A percentile compares a stretch with the other conserved stretches of the same genome.
Conservation (phyloP, 2,797 vertebrate species). For the Limnodromus scolopaceus region DNA sequence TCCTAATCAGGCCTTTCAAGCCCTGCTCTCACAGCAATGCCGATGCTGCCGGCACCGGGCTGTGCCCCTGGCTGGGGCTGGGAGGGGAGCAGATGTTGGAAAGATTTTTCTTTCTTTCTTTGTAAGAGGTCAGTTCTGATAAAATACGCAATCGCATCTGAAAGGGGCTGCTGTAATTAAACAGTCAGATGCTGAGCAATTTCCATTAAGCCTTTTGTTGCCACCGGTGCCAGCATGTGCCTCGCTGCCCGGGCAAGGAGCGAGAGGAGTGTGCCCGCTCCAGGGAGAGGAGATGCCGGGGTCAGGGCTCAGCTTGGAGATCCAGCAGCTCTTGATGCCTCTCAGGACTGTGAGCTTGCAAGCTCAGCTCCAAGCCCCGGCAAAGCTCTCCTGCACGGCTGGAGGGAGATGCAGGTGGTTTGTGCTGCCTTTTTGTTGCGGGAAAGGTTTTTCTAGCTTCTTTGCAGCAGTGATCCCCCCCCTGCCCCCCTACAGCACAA, state of each 20-base stretch:
- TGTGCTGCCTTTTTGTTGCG: fast-evolving
- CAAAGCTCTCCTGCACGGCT: neutral
- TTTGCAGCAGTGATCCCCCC: neutral
- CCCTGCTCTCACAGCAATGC: neutral
- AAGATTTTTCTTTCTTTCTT: neutral
- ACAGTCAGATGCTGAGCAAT: neutral
- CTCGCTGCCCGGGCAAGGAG: neutral
- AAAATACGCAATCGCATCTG: neutral
- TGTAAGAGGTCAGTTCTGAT: neutral
- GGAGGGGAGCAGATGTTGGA: neutral
- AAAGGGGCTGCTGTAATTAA: neutral
- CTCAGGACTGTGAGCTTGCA: neutral
- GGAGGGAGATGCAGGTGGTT: neutral
- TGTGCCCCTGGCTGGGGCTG: neutral
- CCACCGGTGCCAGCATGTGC: neutral
- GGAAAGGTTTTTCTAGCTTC: neutral
- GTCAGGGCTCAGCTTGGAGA: neutral
- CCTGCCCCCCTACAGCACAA: neutral
- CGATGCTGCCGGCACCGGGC: neutral
- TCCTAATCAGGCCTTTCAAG: neutral
- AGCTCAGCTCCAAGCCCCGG: neutral
- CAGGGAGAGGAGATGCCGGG: neutral
- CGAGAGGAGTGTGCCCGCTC: neutral
- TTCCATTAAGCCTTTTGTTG: neutral
- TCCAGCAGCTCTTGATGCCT: neutral